phyloP scores from a whole-genome alignment of 1,140 invertebrate species.

The Diabrotica virgifera region DNA sequence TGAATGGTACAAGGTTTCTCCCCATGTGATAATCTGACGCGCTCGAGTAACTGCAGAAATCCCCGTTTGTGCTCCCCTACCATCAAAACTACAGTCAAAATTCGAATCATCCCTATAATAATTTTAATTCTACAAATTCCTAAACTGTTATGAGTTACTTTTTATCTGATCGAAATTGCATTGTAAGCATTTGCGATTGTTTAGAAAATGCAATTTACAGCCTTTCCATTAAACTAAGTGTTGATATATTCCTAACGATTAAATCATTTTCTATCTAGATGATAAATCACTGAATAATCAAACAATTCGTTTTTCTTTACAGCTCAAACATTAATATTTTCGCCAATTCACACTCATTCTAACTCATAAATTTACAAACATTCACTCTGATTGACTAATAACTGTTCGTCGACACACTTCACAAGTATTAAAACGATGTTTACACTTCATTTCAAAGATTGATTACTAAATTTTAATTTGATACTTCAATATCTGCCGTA shows the following conservation, averaged over 20 bases:
- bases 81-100: too few species aligned
- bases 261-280: neutral
- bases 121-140: too few species aligned
- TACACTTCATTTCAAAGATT: slow-evolving; percentile 3
- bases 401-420: neutral
- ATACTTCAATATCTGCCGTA: neutral
- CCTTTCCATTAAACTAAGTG: too few species aligned
- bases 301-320: neutral
- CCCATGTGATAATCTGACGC: too few species aligned
- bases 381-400: slow-evolving; percentile 1
- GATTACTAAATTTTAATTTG: neutral
- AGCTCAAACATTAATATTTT: slow-evolving; percentile 1
- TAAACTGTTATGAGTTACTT: too few species aligned
- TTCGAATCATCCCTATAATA: too few species aligned
- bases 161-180: too few species aligned
- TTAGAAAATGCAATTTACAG: too few species aligned
- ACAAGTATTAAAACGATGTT: neutral
- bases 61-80: too few species aligned
- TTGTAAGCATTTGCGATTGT: too few species aligned
- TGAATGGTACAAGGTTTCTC: too few species aligned
- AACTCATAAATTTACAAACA: slow-evolving; percentile 1
- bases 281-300: neutral
- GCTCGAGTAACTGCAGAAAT: too few species aligned
- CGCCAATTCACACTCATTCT: neutral
- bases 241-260: neutral